These are phyloP conservation scores for Leptinotarsa juncta DNA, from an alignment of 2,888 invertebrate species.

Conservation along the genomic window DNA sequence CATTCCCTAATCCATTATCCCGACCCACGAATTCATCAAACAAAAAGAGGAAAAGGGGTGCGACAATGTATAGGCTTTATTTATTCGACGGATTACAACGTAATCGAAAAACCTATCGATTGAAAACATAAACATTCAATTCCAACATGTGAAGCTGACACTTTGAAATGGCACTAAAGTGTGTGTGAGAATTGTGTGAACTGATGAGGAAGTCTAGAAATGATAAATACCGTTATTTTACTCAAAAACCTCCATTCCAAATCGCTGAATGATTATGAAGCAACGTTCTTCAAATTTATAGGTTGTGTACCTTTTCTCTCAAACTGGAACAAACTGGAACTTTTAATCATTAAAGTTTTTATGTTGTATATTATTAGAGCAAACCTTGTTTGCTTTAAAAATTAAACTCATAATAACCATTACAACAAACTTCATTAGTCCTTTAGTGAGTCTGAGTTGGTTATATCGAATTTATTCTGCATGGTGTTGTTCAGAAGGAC, in stretches of 20 bases:
- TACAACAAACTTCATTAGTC: neutral
- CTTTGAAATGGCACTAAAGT: neutral
- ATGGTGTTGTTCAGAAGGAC: neutral
- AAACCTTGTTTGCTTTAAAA: neutral
- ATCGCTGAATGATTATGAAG: no score
- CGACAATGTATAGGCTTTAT: conserved; percentile 12
- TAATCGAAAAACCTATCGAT: conserved; percentile 24
- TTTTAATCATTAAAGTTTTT: neutral
- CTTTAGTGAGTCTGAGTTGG: neutral
- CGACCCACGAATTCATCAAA: neutral
- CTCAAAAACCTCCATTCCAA: no score
- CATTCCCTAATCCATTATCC: neutral
- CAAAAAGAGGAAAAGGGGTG: neutral
- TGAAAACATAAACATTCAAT: conserved; percentile 26
- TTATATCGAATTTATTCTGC: neutral
- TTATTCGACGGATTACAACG: conserved; percentile 14
- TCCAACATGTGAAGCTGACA: neutral
- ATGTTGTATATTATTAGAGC: neutral
- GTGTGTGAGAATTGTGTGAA: neutral
- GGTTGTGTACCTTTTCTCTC: neutral
- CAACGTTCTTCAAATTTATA: neutral
- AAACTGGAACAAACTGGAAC: neutral
- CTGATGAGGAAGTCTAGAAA: neutral
- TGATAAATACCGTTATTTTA: no score
- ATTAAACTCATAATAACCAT: neutral